Conservation (phyloP, 2,113 vertebrate species). For the Chionis minor region DNA sequence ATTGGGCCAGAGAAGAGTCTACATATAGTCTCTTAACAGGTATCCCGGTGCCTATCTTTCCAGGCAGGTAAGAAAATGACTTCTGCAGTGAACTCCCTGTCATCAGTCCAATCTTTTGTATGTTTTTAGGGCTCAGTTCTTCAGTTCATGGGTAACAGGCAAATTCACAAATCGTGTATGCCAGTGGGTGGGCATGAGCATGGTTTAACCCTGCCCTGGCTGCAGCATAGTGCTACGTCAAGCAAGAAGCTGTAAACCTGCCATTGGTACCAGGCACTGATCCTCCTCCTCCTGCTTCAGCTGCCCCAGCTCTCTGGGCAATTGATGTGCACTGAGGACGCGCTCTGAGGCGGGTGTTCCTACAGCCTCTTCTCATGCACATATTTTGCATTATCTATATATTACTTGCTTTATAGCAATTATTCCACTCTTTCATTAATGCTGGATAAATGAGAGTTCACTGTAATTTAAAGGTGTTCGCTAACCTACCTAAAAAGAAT, state of each 20-base stretch:
- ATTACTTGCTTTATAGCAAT: constrained; percentile 23
- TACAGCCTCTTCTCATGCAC: not conserved
- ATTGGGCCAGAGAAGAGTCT: not conserved
- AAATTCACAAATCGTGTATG: not conserved
- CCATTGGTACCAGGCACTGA: not conserved
- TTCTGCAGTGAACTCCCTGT: not conserved
- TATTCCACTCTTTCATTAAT: not conserved
- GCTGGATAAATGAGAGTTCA: not conserved
- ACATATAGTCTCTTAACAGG: not conserved
- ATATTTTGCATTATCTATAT: constrained; percentile 1
- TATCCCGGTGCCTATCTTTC: not conserved
- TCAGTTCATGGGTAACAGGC: not conserved
- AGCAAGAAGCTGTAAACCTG: not conserved
- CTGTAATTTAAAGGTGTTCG: constrained; percentile 27
- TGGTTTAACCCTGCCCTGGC: not conserved
- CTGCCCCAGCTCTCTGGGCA: not conserved
- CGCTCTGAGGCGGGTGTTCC: not conserved
- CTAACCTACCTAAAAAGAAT: not conserved
- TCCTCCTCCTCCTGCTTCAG: not conserved
- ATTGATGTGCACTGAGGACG: not conserved
- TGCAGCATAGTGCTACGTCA: not conserved
- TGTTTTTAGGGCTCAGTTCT: not conserved
- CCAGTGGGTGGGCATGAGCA: not conserved
- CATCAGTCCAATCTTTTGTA: not conserved
- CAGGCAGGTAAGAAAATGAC: not conserved